Percentiles rank a stretch among this genome's conserved stretches.
Conservation (phyloP, 2,113 vertebrate species). For the Heloderma charlesbogerti region DNA sequence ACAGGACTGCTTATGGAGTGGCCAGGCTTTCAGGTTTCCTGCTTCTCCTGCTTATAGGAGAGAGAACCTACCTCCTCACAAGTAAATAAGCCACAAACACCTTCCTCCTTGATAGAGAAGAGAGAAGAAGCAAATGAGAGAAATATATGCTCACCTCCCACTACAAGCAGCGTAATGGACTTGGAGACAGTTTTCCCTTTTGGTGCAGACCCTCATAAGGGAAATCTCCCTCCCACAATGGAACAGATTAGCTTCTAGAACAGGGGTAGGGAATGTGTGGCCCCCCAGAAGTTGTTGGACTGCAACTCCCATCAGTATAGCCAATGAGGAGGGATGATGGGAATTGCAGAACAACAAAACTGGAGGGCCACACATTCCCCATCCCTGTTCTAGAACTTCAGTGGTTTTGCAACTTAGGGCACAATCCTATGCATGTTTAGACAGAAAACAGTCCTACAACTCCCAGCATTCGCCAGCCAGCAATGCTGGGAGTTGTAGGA, state of each 20-base stretch:
- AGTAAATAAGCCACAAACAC: background rate
- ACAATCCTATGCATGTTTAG: no score
- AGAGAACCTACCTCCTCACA: background rate
- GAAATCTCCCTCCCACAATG: background rate
- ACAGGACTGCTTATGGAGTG: no score
- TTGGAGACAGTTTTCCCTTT: background rate
- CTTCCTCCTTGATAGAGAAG: background rate
- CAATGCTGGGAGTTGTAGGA: no score
- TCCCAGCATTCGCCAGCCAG: no score
- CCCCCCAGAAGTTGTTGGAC: no score
- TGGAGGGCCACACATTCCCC: no score
- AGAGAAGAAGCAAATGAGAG: background rate
- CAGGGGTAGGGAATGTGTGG: no score
- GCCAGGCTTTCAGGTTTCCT: background rate
- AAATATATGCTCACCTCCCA: background rate
- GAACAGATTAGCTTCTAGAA: background rate
- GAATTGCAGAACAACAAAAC: no score
- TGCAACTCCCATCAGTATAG: no score
- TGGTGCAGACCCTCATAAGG: background rate
- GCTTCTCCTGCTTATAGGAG: background rate
- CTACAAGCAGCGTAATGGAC: background rate
- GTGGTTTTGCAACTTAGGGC: background rate
- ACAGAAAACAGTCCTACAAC: no score
- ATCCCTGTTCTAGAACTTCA: background rate
- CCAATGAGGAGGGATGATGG: no score